A percentile compares a stretch with the other conserved stretches of the same genome.
phyloP scores from a whole-genome alignment of 2,888 invertebrate genomes.

The Tetragonula carbonaria region DNA sequence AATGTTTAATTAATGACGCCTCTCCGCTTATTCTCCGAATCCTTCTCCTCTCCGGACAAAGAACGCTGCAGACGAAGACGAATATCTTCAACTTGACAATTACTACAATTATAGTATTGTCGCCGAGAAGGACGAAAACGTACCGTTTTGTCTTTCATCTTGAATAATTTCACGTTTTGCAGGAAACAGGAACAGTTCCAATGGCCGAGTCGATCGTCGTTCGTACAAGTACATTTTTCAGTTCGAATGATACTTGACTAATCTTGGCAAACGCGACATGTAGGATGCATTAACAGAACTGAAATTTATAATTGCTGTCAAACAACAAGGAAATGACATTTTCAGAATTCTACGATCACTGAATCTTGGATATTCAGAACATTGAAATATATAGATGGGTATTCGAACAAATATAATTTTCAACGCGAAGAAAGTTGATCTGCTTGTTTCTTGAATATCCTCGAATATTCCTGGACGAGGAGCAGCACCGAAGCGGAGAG shows the following conservation, averaged over 20 bases:
- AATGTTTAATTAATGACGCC: slow-evolving; percentile 50
- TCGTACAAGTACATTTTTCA: too few species aligned
- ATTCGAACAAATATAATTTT: neutral
- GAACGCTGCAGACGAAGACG: slow-evolving; percentile 15
- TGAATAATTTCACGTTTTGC: slow-evolving; percentile 21
- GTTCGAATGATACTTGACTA: too few species aligned
- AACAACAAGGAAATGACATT: neutral
- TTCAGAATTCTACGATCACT: neutral
- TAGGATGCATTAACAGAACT: slow-evolving; percentile 5
- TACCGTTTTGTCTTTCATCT: too few species aligned
- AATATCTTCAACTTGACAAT: slow-evolving; percentile 35
- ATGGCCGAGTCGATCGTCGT: neutral
- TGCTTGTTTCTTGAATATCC: neutral
- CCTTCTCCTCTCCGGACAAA: slow-evolving; percentile 18
- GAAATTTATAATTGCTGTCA: slow-evolving; percentile 34
- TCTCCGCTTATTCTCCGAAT: neutral
- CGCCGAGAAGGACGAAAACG: neutral
- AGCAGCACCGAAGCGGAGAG: neutral
- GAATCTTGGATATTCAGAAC: neutral
- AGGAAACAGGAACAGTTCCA: neutral
- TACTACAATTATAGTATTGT: slow-evolving; percentile 42
- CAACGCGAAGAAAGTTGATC: neutral
- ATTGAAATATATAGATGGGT: neutral
- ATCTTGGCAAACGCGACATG: too few species aligned
- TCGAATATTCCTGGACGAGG: neutral